phyloP scores from a whole-genome alignment of 1,140 invertebrate species.

The Notospermus geniculatus region DNA sequence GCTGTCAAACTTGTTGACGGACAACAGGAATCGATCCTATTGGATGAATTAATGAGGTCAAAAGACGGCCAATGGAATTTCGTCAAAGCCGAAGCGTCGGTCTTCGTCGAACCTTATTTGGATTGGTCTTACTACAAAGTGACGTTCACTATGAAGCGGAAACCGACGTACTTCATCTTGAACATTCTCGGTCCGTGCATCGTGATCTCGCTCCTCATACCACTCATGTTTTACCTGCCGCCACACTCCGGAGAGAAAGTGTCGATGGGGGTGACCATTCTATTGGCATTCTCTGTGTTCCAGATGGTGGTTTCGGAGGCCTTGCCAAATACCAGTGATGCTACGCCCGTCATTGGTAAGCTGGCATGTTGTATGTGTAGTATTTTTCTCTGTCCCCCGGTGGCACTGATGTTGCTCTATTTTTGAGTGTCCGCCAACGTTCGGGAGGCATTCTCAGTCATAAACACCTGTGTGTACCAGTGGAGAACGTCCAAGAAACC shows the following conservation, averaged over 20 bases:
- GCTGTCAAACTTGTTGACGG: neutral
- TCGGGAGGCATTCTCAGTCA: no score
- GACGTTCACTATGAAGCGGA: constrained; percentile 23
- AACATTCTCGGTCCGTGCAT: constrained; percentile 35
- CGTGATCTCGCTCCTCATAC: constrained; percentile 29
- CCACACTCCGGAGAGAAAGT: constrained; percentile 35
- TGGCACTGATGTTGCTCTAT: no score
- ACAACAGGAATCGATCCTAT: neutral
- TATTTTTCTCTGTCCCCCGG: no score
- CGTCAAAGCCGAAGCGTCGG: neutral
- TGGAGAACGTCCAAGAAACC: no score
- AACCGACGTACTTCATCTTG: constrained; percentile 29
- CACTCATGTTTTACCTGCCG: constrained; percentile 33
- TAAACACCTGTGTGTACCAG: no score
- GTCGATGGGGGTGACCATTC: constrained; percentile 53
- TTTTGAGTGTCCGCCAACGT: no score
- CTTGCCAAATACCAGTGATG: constrained; percentile 59
- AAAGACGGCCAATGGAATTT: constrained; percentile 25
- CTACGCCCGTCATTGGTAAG: constrained; percentile 58
- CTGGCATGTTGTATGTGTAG: no score
- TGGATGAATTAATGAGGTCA: neutral
- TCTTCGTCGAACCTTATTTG: neutral
- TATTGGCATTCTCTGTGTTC: constrained; percentile 60
- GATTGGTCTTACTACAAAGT: neutral
- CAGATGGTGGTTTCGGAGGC: constrained; percentile 59